phyloP scores from a whole-genome alignment of 2,113 vertebrate genomes.

The Phalacrocorax pelagicus region DNA sequence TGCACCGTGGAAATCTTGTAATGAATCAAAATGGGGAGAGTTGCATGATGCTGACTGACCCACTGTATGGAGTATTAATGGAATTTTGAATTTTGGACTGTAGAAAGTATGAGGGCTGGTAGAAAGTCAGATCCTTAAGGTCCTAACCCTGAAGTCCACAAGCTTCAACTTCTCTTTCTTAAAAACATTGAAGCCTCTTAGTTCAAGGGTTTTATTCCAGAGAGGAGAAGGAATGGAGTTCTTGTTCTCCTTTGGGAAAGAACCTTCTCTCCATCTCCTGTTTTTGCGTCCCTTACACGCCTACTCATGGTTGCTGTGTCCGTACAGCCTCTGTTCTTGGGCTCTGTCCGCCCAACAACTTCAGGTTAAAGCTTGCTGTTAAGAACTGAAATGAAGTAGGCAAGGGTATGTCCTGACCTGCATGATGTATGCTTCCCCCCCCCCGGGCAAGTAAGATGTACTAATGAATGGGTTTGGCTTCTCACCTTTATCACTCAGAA shows the following conservation, averaged over 20 bases:
- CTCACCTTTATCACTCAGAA: background rate
- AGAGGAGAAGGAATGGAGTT: background rate
- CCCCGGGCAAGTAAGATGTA: background rate
- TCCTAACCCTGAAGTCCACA: background rate
- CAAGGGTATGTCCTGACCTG: background rate
- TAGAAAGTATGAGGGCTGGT: background rate
- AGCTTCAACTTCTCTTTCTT: background rate
- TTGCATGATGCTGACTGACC: background rate
- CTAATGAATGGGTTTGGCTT: background rate
- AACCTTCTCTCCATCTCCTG: background rate
- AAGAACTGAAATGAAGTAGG: background rate
- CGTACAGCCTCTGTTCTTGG: background rate
- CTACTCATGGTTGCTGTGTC: accelerated
- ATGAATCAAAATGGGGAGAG: background rate
- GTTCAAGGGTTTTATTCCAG: background rate
- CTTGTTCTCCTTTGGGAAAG: background rate
- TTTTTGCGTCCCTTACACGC: background rate
- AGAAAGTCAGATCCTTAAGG: background rate
- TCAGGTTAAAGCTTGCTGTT: background rate
- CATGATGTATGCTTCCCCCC: background rate
- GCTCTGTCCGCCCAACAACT: background rate
- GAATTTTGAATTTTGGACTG: background rate
- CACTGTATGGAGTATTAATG: background rate
- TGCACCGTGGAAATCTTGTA: background rate
- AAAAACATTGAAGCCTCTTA: background rate